Evolutionary conservation across 2,888 invertebrate genomes (phyloP), one percentile per base, ranked within the genome.

Genomic region (Cyclophora punctaria): DNA sequence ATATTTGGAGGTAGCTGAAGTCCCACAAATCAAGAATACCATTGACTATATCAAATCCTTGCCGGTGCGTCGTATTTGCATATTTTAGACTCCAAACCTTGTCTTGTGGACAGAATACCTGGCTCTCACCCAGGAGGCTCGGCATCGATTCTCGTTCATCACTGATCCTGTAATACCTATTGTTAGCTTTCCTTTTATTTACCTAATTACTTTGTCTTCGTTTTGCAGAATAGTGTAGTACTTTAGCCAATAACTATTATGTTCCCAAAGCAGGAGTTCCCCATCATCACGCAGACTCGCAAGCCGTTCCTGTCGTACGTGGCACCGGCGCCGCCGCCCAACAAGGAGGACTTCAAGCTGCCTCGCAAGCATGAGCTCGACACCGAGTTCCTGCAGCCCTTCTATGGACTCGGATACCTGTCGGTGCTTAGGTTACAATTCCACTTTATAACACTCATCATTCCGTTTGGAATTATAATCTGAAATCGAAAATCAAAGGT

Each of bases 341-440:
- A 76, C 55, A 60, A 58, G 47, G 71, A 70, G 56, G 57, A 59
- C 4, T 84, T 85, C 59, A 66, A 59, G 0, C 59, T 80, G 37
- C 85, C 75, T 2, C 66, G 78, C 51, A 85, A 83, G 48, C 74
- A 81, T 49, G 78, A 83, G 41, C 60, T 54, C 2, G 85, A 85
- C 52, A 57, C 59, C 6, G 80, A 59, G 2, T 85, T 80, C 50
- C 54, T 83, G 34, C 63, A 76, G 3, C 85, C 85, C 0, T 85
- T 85, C 49, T 57, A 65, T 5, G 67, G 62, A 33, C 73, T 85
- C 4, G 84, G 83, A 3, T 76, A 77, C 50, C 63, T 83, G 0
- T 75, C 83, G 20, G 65, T 82, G 20, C 59, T 84, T 3, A 75
- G 82, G 85, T 82, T 33, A 48, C 49, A 4, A 7, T 4, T 47